These are phyloP conservation scores for Semaprochilodus insignis DNA, from an alignment of 2,797 vertebrate genomes.

Conservation along the genomic window DNA sequence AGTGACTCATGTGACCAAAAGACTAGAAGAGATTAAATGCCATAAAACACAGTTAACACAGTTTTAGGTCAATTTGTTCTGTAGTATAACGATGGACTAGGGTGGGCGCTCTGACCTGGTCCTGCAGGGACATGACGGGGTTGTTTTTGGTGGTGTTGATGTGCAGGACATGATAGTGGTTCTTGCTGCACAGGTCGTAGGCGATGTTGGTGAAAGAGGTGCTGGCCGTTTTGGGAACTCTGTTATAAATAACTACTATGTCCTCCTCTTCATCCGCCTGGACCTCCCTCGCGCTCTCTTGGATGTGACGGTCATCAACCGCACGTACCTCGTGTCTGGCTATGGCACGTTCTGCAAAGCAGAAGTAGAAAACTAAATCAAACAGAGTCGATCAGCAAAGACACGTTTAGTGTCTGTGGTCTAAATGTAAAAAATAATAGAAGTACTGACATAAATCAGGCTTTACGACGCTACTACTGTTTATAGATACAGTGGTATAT, in stretches of 20 bases:
- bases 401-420: too few relatives aligned
- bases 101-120: conserved; percentile 84
- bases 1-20: too few relatives aligned
- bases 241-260: conserved; percentile 94
- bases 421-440: too few relatives aligned
- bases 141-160: conserved; percentile 99
- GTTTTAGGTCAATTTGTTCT: too few relatives aligned
- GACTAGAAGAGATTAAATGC: too few relatives aligned
- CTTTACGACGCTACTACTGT: too few relatives aligned
- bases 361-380: conserved; percentile 1
- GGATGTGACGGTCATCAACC: conserved; percentile 92
- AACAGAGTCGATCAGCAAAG: too few relatives aligned
- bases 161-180: conserved; percentile 96
- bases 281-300: conserved; percentile 87
- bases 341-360: conserved; percentile 89
- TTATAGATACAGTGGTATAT: too few relatives aligned
- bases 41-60: too few relatives aligned
- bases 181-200: conserved; percentile 95
- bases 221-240: conserved; percentile 99
- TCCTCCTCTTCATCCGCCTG: conserved; percentile 92
- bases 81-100: too few relatives aligned
- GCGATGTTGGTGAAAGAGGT: conserved; percentile 99
- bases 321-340: conserved; percentile 96
- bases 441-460: too few relatives aligned
- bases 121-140: conserved; percentile 98